Base-by-base conservation (phyloP, 2,113 vertebrate genomes). In the Misgurnus mizolepis region DNA sequence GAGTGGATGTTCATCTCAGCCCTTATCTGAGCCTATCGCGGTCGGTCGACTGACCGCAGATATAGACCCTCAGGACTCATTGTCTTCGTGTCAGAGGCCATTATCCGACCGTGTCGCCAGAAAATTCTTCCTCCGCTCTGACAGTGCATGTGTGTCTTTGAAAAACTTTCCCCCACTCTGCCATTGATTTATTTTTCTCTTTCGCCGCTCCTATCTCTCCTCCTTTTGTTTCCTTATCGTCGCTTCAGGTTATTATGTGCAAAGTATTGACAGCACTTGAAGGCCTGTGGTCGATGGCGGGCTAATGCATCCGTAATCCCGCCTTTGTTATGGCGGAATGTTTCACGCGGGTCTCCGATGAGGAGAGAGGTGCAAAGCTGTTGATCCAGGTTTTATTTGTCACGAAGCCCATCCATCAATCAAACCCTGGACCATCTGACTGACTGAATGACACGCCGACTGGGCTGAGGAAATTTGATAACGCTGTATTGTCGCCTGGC, bases 271-370 rank as follows among this genome's bases (percentile, higher is more conserved):
- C 96, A 95, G 95, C 92, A 93, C 93, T 91, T 91, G 95, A 93
- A 94, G 95, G 91, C 88, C 91, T 93, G 92, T 94, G 94, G 95
- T 96, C 93, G 95, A 95, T 94, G 94, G 94, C 92, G 93, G 95
- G 95, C 96, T 98, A 99, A 98, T 98, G 96, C 97, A 97, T 98
- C 95, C 91, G 91, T 99, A 99, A 99, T 98, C 96, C 97, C 87
- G 91, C 95, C 94, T 98, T 99, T 99, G 97, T 99, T 95, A 91
- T 17, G 89, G 90, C 90, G 94, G 95, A 98, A 95, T 96, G 96
- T 96, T 96, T 93, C 91, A 91, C 92, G 92, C 90, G 90, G 92
- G 93, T 94, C 93, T 93, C 93, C 93, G 95, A 95, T 92, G 92
- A 94, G 94, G 93, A 92, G 75, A 93, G 93, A 93, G 93, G 95